Percentiles rank a stretch among this genome's conserved stretches.
These are phyloP conservation scores for Penaeus indicus DNA, from an alignment of 1,140 invertebrate genomes.

Conservation along the genomic window DNA sequence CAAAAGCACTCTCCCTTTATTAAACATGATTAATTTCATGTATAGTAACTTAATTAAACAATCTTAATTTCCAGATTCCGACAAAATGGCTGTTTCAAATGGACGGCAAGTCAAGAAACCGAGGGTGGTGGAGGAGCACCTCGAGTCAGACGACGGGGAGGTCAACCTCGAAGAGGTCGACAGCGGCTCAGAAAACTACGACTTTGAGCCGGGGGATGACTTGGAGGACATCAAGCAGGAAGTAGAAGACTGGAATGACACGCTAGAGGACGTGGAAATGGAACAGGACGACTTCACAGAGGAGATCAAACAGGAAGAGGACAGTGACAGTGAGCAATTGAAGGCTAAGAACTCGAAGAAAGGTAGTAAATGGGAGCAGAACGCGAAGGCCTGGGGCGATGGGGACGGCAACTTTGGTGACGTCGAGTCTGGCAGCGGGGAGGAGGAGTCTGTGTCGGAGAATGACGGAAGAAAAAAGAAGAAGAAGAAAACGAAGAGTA, in stretches of 20 bases:
- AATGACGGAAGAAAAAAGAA: too few species aligned
- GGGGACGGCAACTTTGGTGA: too few species aligned
- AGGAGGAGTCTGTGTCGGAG: too few species aligned
- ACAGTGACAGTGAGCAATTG: not conserved
- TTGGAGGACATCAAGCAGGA: slow-evolving; percentile 26
- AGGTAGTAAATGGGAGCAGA: too few species aligned
- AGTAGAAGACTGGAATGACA: not conserved
- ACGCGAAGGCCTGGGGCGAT: too few species aligned
- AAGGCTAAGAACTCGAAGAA: too few species aligned
- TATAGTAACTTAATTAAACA: not conserved
- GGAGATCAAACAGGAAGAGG: slow-evolving; percentile 22
- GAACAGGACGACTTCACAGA: not conserved
- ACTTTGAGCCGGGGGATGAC: not conserved
- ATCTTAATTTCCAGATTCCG: not conserved
- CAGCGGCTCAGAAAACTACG: not conserved
- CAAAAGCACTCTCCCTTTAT: too few species aligned
- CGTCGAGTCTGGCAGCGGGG: too few species aligned
- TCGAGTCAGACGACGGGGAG: not conserved
- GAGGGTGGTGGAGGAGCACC: slow-evolving; percentile 22
- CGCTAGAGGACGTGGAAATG: too few species aligned
- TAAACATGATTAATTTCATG: not conserved
- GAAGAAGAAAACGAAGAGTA: too few species aligned
- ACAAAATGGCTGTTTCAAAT: slow-evolving; percentile 32
- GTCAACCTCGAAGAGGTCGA: not conserved
- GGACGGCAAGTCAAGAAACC: slow-evolving; percentile 19